These are phyloP conservation scores for Platycnemis pennipes DNA, from an alignment of 2,888 invertebrate species.

Conservation along the genomic window DNA sequence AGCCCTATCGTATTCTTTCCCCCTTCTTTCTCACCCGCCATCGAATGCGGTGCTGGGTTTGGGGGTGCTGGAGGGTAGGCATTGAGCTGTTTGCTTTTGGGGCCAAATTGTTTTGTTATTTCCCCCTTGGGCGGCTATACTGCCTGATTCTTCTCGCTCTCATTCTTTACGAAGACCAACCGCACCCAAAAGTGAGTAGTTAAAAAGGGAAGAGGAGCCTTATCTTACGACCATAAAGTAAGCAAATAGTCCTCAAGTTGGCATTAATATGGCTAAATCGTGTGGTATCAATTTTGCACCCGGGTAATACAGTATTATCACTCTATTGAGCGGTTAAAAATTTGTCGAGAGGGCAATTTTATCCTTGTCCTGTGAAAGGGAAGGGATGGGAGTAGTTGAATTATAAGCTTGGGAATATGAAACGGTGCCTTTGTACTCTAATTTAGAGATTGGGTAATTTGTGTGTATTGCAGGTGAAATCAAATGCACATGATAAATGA, in stretches of 20 bases:
- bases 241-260: conserved; percentile 56
- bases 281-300: conserved; percentile 39
- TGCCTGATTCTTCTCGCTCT: not conserved
- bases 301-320: not conserved
- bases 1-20: not conserved
- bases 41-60: not conserved
- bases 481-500: too few species aligned
- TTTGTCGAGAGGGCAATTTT: not conserved
- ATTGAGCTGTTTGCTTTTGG: conserved; percentile 51
- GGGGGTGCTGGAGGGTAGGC: not conserved
- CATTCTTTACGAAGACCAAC: not conserved
- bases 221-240: conserved; percentile 24
- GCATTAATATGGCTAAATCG: conserved; percentile 56
- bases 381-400: not conserved
- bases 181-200: not conserved
- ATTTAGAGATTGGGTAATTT: not conserved
- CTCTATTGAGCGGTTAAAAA: conserved; percentile 46
- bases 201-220: not conserved
- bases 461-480: too few species aligned
- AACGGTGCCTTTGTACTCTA: not conserved
- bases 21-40: not conserved
- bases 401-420: not conserved
- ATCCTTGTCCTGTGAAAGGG: not conserved
- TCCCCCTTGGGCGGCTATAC: conserved; percentile 19
- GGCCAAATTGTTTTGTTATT: conserved; percentile 67